Evolutionary conservation across 2,797 vertebrate species (phyloP), one percentile per base, ranked within the genome.

Genomic region (Danio jaintianensis): DNA sequence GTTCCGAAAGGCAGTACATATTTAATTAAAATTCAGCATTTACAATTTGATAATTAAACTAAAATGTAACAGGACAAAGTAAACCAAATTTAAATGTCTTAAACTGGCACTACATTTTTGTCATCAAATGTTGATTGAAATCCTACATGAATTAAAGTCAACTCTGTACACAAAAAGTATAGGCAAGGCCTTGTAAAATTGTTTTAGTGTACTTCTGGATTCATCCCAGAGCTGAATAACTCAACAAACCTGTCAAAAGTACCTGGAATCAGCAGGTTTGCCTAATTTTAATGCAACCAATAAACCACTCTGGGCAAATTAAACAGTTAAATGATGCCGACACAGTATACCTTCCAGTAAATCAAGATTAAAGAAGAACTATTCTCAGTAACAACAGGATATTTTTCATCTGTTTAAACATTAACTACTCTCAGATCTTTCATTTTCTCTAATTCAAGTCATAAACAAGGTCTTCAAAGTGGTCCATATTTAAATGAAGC

Each of bases 381-480:
- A 16, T 38, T 52, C 45, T 52, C 0, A 13, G 47, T 7, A 11
- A 43, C n/a, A 13, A 22, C 18, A 52, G 59, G 48, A 63, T 43
- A 64, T 75, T 75, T 52, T 29, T 52, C 1, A 75, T 42, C 73
- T 4, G 36, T 22, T 75, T 40, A 52, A 63, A 47, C 4, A 36
- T 53, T 48, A 56, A 74, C 56, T 61, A 50, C 47, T 18, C 43
- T 75, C 2, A 75, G 16, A 74, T 74, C 61, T 53, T 43, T 53
- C 7, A 36, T n/a, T 20, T 53, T 40, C 36, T 11, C 59, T 2
- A 52, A 22, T 47, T 43, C 59, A 53, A 75, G 48, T 42, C 5
- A 42, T 36, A 52, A 40, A 43, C 59, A 43, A 43, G 48, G 22
- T 43, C 18, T 52, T 66, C 50, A 66, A 64, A 45, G 38, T 29